Percentiles rank a stretch among this genome's conserved stretches.
phyloP scores from a whole-genome alignment of 2,113 vertebrate species.

The Anolis carolinensis region DNA sequence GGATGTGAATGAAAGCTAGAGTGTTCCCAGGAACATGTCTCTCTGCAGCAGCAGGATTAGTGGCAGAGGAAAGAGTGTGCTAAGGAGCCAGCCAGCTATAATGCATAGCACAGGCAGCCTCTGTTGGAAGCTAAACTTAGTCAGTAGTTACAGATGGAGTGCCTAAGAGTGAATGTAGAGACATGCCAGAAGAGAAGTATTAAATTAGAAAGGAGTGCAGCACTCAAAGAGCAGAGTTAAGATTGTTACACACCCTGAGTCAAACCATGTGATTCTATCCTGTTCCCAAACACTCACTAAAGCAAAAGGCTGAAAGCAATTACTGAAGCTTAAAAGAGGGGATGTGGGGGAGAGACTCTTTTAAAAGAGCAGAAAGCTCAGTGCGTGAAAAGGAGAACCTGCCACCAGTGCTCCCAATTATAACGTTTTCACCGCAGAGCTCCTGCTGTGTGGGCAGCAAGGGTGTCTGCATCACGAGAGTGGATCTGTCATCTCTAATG shows the following conservation, averaged over 20 bases:
- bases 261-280: neutral
- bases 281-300: constrained; percentile 41
- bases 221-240: neutral
- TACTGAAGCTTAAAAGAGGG: constrained; percentile 78
- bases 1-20: constrained; percentile 1
- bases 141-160: neutral
- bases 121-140: fast-evolving
- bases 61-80: neutral
- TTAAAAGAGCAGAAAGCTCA: constrained; percentile 53
- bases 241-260: neutral
- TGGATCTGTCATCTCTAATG: constrained; percentile 76
- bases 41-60: neutral
- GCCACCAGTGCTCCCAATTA: constrained; percentile 84
- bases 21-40: neutral
- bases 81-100: fast-evolving
- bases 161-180: neutral
- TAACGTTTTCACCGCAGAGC: constrained; percentile 76
- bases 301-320: constrained; percentile 68
- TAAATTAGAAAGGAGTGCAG: neutral
- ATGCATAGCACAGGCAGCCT: neutral
- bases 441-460: constrained; percentile 61
- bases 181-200: neutral
- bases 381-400: constrained; percentile 72
- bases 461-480: constrained; percentile 61
- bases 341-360: constrained; percentile 28